Percentiles rank a stretch among this genome's conserved stretches.
These are phyloP conservation scores for Dynastes maya DNA, from an alignment of 2,888 invertebrate species.

Conservation along the genomic window DNA sequence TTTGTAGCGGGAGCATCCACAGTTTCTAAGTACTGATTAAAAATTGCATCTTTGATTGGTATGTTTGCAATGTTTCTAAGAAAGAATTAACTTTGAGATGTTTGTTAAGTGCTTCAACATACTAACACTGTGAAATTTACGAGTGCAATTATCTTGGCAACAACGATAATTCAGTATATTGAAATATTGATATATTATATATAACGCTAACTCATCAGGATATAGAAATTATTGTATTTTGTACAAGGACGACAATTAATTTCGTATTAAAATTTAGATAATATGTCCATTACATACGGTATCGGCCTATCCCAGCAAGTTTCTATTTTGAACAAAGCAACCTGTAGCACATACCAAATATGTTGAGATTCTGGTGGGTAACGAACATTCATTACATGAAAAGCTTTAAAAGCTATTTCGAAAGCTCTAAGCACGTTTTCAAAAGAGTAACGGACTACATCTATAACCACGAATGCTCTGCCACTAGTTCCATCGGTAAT, in stretches of 20 bases:
- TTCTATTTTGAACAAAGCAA: constrained; percentile 9
- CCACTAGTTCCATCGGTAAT: neutral
- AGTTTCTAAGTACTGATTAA: too few species aligned
- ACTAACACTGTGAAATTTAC: too few species aligned
- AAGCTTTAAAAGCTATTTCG: constrained; percentile 9
- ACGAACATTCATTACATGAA: constrained; percentile 13
- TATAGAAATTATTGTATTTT: neutral
- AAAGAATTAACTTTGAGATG: too few species aligned
- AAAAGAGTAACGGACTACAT: constrained; percentile 5
- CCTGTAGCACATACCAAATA: constrained; percentile 7
- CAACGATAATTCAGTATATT: neutral
- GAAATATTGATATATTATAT: constrained; percentile 11
- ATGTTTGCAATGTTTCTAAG: too few species aligned
- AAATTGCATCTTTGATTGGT: too few species aligned
- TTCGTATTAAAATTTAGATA: neutral
- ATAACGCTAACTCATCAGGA: constrained; percentile 2
- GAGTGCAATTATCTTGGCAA: too few species aligned
- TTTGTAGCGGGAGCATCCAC: too few species aligned
- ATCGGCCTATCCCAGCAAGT: constrained; percentile 8
- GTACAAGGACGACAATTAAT: too few species aligned
- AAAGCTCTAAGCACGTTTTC: constrained; percentile 14
- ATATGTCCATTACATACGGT: constrained; percentile 19
- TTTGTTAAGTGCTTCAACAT: too few species aligned
- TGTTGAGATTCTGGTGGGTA: constrained; percentile 15
- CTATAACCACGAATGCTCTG: neutral